phyloP scores from a whole-genome alignment of 2,113 vertebrate species.

The Ahaetulla prasina region DNA sequence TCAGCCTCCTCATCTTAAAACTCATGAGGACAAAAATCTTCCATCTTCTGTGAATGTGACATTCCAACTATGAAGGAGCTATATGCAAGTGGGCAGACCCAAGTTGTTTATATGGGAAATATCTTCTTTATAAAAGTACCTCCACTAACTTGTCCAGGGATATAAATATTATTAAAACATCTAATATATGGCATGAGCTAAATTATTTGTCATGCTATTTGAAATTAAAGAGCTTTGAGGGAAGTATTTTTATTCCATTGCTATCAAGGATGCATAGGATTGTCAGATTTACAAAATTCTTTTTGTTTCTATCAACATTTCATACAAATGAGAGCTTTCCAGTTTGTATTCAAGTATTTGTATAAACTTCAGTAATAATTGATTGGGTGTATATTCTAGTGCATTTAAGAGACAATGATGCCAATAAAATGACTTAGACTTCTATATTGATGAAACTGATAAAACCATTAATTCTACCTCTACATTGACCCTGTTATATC shows the following conservation, averaged over 20 bases:
- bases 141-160: background rate
- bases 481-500: background rate
- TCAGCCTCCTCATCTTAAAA: background rate
- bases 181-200: background rate
- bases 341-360: background rate
- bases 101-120: background rate
- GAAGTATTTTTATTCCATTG: background rate
- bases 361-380: background rate
- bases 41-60: background rate
- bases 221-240: background rate
- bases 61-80: background rate
- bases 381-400: background rate
- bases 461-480: background rate
- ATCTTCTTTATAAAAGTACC: background rate
- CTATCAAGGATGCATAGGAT: background rate
- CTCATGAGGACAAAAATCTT: background rate
- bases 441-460: background rate
- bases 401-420: background rate
- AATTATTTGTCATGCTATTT: background rate
- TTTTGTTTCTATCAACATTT: background rate
- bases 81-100: background rate
- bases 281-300: background rate
- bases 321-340: background rate
- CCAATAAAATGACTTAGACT: background rate
- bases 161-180: background rate